Conservation (phyloP, 2,113 vertebrate genomes). For the Telmatochromis sp. region DNA sequence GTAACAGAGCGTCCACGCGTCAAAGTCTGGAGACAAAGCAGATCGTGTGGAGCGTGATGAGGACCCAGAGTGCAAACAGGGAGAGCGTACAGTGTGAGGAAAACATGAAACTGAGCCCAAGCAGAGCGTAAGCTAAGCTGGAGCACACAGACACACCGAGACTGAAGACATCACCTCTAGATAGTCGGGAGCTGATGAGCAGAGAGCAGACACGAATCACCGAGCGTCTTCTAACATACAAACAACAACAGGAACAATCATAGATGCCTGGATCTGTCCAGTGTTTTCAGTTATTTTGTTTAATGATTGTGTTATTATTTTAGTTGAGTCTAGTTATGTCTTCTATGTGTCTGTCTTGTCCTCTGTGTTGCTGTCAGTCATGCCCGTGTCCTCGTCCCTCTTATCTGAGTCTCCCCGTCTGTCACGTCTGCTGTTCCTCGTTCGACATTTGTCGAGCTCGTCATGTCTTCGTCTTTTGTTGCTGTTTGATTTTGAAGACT, state of each 20-base stretch:
- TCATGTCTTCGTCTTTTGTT: not conserved
- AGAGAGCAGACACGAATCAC: not conserved
- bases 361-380: not conserved
- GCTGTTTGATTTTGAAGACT: not conserved
- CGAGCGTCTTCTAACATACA: not conserved
- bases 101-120: not conserved
- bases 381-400: not conserved
- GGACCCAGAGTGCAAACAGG: not conserved
- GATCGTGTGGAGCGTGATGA: not conserved
- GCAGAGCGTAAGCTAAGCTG: not conserved
- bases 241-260: not conserved
- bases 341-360: not conserved
- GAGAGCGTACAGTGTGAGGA: not conserved
- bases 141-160: not conserved
- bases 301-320: not conserved
- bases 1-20: not conserved
- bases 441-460: fast-evolving
- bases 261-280: not conserved
- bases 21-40: not conserved
- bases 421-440: not conserved
- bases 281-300: not conserved
- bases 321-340: fast-evolving
- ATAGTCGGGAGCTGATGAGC: not conserved
- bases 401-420: fast-evolving
- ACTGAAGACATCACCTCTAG: not conserved